A percentile compares a stretch with the other conserved stretches of the same genome.
phyloP scores from a whole-genome alignment of 2,888 invertebrate genomes.

The Amiota communis region DNA sequence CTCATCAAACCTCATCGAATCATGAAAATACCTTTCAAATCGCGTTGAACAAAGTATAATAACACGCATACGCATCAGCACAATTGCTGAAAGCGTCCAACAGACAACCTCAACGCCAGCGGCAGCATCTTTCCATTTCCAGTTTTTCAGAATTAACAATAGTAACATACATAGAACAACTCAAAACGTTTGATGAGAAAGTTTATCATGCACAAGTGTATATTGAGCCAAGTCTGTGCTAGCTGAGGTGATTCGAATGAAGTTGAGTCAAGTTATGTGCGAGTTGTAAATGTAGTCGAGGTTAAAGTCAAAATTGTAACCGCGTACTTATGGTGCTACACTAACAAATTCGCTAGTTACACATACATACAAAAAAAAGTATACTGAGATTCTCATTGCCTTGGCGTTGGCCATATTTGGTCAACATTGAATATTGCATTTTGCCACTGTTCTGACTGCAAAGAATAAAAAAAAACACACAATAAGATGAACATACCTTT shows the following conservation, averaged over 20 bases:
- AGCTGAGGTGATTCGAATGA: not conserved
- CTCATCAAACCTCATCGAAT: constrained; percentile 70
- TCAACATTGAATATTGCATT: constrained; percentile 50
- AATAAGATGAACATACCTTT: no score
- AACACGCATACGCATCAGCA: constrained; percentile 65
- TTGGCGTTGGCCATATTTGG: constrained; percentile 60
- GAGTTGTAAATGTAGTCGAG: constrained; percentile 2
- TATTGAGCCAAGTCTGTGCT: constrained; percentile 21
- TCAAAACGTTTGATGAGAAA: constrained; percentile 64
- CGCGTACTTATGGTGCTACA: constrained; percentile 12
- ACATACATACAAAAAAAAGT: constrained; percentile 25
- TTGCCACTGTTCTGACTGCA: constrained; percentile 36
- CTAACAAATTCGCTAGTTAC: constrained; percentile 13
- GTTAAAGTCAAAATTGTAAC: constrained; percentile 40
- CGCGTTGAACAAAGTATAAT: constrained; percentile 72
- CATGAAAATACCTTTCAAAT: constrained; percentile 72
- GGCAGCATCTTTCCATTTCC: constrained; percentile 18
- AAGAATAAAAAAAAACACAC: constrained; percentile 12
- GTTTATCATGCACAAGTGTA: constrained; percentile 60
- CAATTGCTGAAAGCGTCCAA: constrained; percentile 24
- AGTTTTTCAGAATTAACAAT: no score
- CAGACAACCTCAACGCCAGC: not conserved
- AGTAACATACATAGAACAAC: constrained; percentile 38
- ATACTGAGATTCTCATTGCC: constrained; percentile 26
- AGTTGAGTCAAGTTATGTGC: not conserved